Evolutionary conservation across 2,797 vertebrate genomes (phyloP).

Genomic region (Falco novaeseelandiae): DNA sequence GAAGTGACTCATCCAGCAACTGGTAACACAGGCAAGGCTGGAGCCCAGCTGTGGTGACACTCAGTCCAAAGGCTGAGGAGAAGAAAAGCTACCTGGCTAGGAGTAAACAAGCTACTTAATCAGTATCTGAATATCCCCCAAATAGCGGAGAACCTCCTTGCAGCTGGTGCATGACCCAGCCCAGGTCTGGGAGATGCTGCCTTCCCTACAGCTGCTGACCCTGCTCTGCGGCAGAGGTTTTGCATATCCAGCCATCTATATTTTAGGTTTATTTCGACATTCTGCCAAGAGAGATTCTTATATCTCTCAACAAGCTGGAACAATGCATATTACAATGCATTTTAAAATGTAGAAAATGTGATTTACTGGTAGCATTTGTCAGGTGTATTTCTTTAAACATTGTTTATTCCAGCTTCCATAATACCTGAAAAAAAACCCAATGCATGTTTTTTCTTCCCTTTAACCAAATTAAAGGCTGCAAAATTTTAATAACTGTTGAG

Average conservation of each 20-base stretch:
- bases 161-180: neutral
- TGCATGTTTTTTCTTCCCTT: neutral
- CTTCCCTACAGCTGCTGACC: neutral
- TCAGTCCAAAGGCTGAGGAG: neutral
- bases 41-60: neutral
- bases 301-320: neutral
- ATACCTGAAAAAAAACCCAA: neutral
- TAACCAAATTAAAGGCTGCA: neutral
- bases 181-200: neutral
- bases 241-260: accelerated
- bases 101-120: neutral
- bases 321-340: neutral
- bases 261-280: neutral
- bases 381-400: neutral
- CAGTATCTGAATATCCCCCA: neutral
- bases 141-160: neutral
- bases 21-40: accelerated
- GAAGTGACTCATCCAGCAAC: neutral
- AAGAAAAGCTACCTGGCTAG: neutral
- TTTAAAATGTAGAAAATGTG: neutral
- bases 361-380: neutral
- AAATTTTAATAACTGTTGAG: neutral
- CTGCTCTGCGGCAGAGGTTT: accelerated
- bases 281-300: neutral
- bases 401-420: neutral